phyloP scores from a whole-genome alignment of 2,113 vertebrate species.

The Tretioscincus oriximinensis region DNA sequence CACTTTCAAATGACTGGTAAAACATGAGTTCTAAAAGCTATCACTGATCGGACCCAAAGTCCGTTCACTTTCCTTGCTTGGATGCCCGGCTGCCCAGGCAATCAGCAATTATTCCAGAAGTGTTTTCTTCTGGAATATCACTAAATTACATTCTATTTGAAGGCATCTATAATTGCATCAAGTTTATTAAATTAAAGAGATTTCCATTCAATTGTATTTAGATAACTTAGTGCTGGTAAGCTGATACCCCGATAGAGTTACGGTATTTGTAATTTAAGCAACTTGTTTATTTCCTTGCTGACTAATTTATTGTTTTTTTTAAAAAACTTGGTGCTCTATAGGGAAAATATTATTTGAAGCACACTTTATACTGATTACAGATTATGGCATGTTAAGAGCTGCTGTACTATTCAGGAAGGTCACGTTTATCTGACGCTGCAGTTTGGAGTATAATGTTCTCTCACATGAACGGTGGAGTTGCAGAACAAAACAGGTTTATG shows the following conservation, averaged over 20 bases:
- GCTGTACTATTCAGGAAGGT: conserved; percentile 33
- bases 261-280: neutral
- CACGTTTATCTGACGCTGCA: conserved; percentile 13
- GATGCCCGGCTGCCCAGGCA: no score
- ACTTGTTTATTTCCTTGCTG: neutral
- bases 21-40: no score
- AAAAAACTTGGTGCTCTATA: neutral
- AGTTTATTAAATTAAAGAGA: no score
- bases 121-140: no score
- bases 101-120: no score
- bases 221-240: neutral
- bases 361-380: neutral
- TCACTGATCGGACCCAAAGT: no score
- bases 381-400: neutral
- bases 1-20: no score
- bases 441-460: neutral
- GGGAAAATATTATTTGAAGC: neutral
- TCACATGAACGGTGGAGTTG: neutral
- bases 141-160: no score
- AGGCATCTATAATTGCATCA: no score
- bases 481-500: conserved; percentile 36
- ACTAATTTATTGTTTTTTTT: no score
- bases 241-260: neutral
- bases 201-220: no score
- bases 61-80: no score